Evolutionary conservation across 2,888 invertebrate genomes (phyloP).

Genomic region (Artemia sinica): DNA sequence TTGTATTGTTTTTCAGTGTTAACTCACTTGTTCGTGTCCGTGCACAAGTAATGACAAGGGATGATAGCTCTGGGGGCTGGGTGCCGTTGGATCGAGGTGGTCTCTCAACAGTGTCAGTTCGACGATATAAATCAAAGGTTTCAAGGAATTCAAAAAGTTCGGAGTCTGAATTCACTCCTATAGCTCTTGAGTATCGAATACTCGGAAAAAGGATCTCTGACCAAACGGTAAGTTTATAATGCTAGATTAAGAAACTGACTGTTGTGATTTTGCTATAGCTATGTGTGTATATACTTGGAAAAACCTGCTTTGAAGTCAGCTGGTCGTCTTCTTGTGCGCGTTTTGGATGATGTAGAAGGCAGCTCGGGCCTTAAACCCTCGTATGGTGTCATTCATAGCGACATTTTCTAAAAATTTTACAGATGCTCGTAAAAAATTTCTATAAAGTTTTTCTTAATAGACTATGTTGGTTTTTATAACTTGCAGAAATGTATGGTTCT

Average conservation of each 20-base stretch:
- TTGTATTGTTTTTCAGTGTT: slow-evolving; percentile 42
- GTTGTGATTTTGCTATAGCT: background rate
- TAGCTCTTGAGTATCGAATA: slow-evolving; percentile 60
- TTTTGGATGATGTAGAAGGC: background rate
- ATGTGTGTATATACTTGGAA: background rate
- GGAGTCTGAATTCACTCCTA: background rate
- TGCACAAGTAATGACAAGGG: slow-evolving; percentile 96
- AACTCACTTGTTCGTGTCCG: slow-evolving; percentile 86
- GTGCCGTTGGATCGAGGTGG: slow-evolving; percentile 84
- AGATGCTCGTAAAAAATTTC: too few species aligned
- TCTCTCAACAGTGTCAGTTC: slow-evolving; percentile 77
- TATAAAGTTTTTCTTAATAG: too few species aligned
- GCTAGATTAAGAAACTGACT: background rate
- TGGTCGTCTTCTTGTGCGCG: background rate
- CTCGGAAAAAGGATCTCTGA: slow-evolving; percentile 81
- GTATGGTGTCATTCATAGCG: background rate
- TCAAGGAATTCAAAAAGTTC: slow-evolving; percentile 14
- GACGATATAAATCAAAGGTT: slow-evolving; percentile 36
- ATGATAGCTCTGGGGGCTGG: slow-evolving; percentile 93
- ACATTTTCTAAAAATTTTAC: too few species aligned
- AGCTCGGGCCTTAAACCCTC: background rate
- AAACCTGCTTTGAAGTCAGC: slow-evolving; percentile 10
- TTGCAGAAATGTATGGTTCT: too few species aligned
- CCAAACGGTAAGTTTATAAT: slow-evolving; percentile 51
- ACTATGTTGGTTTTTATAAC: too few species aligned